Evolutionary conservation across 1,140 invertebrate species (phyloP).

Genomic region (Brachionus sp.): DNA sequence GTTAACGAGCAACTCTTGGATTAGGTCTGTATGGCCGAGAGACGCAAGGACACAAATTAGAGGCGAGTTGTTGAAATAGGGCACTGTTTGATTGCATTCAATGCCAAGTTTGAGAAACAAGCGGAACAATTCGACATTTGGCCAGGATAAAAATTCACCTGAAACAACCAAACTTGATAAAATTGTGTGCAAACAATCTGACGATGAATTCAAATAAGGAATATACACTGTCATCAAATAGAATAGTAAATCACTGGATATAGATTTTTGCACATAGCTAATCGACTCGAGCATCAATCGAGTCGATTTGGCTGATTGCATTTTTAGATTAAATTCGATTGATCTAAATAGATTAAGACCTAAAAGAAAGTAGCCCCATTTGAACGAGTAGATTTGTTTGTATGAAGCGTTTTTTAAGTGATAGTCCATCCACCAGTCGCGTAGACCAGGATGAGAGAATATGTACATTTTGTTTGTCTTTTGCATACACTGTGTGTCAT

Average conservation of each 20-base stretch:
- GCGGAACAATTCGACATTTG: slow-evolving; percentile 72
- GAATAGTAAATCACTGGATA: neutral
- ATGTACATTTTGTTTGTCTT: neutral
- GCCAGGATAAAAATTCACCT: slow-evolving; percentile 82
- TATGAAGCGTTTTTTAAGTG: neutral
- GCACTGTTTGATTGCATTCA: slow-evolving; percentile 52
- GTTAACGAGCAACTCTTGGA: slow-evolving; percentile 69
- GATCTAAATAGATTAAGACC: neutral
- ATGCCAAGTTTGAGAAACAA: slow-evolving; percentile 55
- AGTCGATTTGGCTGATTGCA: neutral
- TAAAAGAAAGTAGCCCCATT: slow-evolving; percentile 23
- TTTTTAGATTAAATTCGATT: slow-evolving; percentile 46
- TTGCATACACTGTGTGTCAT: slow-evolving; percentile 2
- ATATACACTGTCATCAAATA: neutral
- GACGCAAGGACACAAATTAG: slow-evolving; percentile 58
- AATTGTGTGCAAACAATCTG: slow-evolving; percentile 71
- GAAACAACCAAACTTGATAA: slow-evolving; percentile 74
- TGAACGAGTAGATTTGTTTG: neutral
- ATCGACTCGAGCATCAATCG: neutral
- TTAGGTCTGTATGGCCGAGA: slow-evolving; percentile 78
- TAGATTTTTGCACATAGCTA: neutral
- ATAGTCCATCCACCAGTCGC: neutral
- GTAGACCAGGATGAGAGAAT: neutral
- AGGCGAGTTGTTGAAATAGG: slow-evolving; percentile 53
- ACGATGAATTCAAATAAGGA: neutral